Evolutionary conservation across 2,797 vertebrate genomes (phyloP).

Genomic region (Chelmon rostratus): DNA sequence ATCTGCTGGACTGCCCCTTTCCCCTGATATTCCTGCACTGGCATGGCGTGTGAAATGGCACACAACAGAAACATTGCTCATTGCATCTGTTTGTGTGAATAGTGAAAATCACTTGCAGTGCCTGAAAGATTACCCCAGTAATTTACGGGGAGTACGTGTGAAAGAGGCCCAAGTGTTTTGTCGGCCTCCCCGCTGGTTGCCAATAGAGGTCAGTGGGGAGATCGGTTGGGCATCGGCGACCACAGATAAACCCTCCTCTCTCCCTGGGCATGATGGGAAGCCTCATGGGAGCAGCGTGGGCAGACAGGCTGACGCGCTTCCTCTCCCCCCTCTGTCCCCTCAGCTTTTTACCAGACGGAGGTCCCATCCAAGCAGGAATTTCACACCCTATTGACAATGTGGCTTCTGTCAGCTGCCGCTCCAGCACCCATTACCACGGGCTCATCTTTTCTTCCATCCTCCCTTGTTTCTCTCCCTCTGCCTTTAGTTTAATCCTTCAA

Average conservation of each 20-base stretch:
- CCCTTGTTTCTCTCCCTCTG: constrained; percentile 40
- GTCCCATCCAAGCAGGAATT: constrained; percentile 82
- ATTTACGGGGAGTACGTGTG: too few species aligned
- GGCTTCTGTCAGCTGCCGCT: constrained; percentile 84
- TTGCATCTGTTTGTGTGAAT: not conserved
- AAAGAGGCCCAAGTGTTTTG: constrained; percentile 28
- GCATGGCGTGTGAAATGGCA: too few species aligned
- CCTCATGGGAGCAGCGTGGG: constrained; percentile 69
- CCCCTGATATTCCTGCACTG: too few species aligned
- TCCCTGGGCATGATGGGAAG: constrained; percentile 65
- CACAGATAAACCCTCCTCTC: constrained; percentile 73
- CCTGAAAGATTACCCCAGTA: too few species aligned
- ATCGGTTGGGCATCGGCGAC: constrained; percentile 69
- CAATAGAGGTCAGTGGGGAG: constrained; percentile 68
- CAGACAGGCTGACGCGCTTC: constrained; percentile 79
- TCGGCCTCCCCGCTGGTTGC: constrained; percentile 52
- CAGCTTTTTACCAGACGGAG: constrained; percentile 79
- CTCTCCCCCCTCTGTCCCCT: constrained; percentile 60
- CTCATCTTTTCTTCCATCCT: constrained; percentile 75
- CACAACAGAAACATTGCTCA: too few species aligned
- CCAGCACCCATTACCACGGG: constrained; percentile 69
- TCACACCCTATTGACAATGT: constrained; percentile 85
- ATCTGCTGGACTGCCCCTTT: too few species aligned
- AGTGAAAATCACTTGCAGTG: not conserved
- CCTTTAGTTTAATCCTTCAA: constrained; percentile 54